A percentile compares a stretch with the other conserved stretches of the same genome.
These are phyloP conservation scores for Chromoteleia sp. DNA, from an alignment of 2,888 invertebrate genomes.

Conservation along the genomic window DNA sequence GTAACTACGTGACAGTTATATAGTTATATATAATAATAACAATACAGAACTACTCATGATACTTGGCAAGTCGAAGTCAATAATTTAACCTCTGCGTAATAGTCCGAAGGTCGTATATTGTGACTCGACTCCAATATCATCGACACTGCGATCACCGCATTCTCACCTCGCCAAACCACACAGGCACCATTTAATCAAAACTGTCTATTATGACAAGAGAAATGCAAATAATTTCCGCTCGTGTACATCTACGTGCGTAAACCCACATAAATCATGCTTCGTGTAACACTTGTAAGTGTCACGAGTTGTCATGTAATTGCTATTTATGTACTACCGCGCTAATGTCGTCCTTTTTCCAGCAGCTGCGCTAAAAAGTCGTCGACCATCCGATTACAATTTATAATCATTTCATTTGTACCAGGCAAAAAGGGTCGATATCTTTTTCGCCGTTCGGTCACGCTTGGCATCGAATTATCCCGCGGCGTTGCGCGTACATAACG, in stretches of 20 bases:
- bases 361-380: constrained; percentile 38
- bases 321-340: constrained; percentile 58
- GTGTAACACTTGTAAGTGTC: constrained; percentile 61
- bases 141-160: not conserved
- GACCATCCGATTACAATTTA: constrained; percentile 63
- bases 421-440: constrained; percentile 52
- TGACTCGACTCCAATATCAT: too few relatives aligned
- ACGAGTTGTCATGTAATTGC: constrained; percentile 64
- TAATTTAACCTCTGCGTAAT: too few relatives aligned
- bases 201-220: constrained; percentile 44
- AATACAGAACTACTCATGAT: too few relatives aligned
- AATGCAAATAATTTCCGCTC: constrained; percentile 40
- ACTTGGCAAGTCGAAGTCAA: too few relatives aligned
- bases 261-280: constrained; percentile 41
- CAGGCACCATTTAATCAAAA: constrained; percentile 8
- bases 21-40: too few relatives aligned
- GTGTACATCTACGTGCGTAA: constrained; percentile 2
- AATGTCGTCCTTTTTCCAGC: constrained; percentile 31
- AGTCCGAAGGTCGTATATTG: too few relatives aligned
- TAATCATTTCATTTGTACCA: constrained; percentile 58
- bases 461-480: constrained; percentile 26
- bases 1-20: too few relatives aligned
- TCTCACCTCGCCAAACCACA: not conserved
- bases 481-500: constrained; percentile 43
- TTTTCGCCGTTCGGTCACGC: constrained; percentile 44